Base-by-base conservation (phyloP, 2,888 invertebrate genomes). In the Megalurothrips usitatus region DNA sequence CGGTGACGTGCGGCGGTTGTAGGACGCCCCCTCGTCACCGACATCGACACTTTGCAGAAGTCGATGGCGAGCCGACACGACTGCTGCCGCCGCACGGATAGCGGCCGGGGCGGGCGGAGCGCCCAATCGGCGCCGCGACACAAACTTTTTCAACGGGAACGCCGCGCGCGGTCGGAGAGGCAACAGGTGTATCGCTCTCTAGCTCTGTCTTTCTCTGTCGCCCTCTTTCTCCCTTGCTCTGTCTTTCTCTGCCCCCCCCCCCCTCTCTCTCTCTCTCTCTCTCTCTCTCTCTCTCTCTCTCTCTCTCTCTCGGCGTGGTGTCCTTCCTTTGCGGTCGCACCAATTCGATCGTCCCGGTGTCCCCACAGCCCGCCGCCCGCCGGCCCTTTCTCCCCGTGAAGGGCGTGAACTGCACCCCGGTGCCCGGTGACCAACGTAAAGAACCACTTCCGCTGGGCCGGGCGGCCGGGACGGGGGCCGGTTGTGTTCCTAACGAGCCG, bases 211-310 rank as follows among this genome's bases (percentile, higher is more conserved):
- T 63, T 34, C 79, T 52, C 79, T 81, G 34, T 79, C 78, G 79
- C 79, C 79, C 47, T 47, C 49, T 79, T 34, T 34, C 58, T 79
- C 34, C 11, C 34, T 79, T 63, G 78, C 79, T 79, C 48, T 79
- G n/a, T 52, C 3, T 48, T 43, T 48, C 79, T 79, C 47, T 34
- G 58, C 34, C n/a, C 43, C 58, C 63, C 75, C 19, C 58, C 48
- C 63, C 79, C 79, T 79, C 52, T 26, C 58, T 81, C 79, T 81
- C 81, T 79, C 34, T 81, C 26, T 78, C 28, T 52, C 58, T 81
- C 58, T 81, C 58, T 58, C 19, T 28, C 47, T 81, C 78, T 43
- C 79, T 19, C 58, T n/a, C n/a, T n/a, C n/a, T n/a, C n/a, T n/a
- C n/a, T n/a, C n/a, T 28, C 58, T 19, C 28, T 52, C 52, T n/a